Conservation (phyloP, 2,113 vertebrate species). For the Paramisgurnus dabryanus region DNA sequence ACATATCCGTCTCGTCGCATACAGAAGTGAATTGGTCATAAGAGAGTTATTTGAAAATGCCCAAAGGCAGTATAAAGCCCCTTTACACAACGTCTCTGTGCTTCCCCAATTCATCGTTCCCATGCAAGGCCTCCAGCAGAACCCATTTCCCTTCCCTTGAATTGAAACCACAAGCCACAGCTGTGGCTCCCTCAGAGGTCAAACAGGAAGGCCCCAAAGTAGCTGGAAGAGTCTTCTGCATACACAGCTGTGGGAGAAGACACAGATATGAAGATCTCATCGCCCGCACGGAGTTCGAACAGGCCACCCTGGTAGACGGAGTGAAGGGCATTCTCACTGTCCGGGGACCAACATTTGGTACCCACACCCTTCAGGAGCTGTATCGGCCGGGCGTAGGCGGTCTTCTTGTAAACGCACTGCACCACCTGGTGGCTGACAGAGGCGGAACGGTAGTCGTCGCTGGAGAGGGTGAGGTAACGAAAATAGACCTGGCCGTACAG, state of each 20-base stretch:
- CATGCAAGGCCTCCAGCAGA: background rate
- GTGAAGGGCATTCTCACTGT: conserved; percentile 71
- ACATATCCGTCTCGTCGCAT: background rate
- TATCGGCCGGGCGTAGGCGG: conserved; percentile 65
- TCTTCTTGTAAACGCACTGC: conserved; percentile 75
- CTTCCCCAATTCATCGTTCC: conserved; percentile 26
- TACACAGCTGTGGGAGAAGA: conserved; percentile 69
- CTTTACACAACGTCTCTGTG: no score
- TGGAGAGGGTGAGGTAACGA: conserved; percentile 57
- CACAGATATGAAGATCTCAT: conserved; percentile 76
- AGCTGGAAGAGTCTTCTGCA: conserved; percentile 64
- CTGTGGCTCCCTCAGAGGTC: conserved; percentile 61
- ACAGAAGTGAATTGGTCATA: background rate
- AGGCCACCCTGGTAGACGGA: conserved; percentile 75
- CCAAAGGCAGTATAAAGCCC: background rate
- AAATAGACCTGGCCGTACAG: conserved; percentile 77
- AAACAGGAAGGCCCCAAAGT: conserved; percentile 74
- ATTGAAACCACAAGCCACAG: conserved; percentile 28
- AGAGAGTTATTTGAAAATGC: background rate
- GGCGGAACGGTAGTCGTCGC: conserved; percentile 15
- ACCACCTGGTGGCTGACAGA: conserved; percentile 67
- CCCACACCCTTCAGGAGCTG: conserved; percentile 76
- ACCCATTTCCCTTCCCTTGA: conserved; percentile 13
- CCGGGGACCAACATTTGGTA: conserved; percentile 74
- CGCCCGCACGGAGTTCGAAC: conserved; percentile 70